A percentile compares a stretch with the other conserved stretches of the same genome.
Evolutionary conservation across 2,797 vertebrate genomes (phyloP).

Genomic region (Cephalopachus bancanus): DNA sequence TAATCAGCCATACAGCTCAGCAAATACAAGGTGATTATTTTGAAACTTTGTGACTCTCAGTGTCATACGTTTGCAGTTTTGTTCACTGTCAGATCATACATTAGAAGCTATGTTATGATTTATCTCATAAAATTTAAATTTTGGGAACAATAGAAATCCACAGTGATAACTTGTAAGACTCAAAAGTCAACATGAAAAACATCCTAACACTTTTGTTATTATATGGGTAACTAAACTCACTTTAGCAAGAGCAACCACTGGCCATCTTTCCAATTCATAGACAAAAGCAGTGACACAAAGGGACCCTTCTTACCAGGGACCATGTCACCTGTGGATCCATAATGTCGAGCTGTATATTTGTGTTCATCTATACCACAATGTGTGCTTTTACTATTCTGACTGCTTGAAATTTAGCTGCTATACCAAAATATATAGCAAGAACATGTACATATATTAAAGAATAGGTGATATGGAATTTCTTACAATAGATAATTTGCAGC

Average conservation of each 20-base stretch:
- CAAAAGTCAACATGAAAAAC: slow-evolving; percentile 27
- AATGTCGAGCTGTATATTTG: neutral
- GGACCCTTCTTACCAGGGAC: neutral
- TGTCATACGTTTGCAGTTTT: neutral
- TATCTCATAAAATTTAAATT: neutral
- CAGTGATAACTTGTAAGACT: slow-evolving; percentile 29
- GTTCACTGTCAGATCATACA: neutral
- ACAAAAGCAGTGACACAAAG: neutral
- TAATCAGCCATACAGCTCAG: neutral
- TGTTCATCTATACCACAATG: neutral
- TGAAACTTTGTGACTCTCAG: neutral
- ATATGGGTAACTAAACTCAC: neutral
- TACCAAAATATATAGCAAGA: neutral
- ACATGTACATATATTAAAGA: neutral
- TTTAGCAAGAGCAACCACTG: neutral
- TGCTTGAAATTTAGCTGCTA: neutral
- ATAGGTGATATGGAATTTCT: neutral
- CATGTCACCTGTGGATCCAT: neutral
- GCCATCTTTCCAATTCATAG: neutral
- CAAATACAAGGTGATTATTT: neutral
- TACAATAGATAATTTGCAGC: neutral
- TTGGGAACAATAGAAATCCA: neutral
- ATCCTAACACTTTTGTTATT: neutral
- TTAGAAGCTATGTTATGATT: neutral
- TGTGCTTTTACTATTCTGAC: neutral